Base-by-base conservation (phyloP, 2,888 invertebrate genomes). In the Homarus gammarus region DNA sequence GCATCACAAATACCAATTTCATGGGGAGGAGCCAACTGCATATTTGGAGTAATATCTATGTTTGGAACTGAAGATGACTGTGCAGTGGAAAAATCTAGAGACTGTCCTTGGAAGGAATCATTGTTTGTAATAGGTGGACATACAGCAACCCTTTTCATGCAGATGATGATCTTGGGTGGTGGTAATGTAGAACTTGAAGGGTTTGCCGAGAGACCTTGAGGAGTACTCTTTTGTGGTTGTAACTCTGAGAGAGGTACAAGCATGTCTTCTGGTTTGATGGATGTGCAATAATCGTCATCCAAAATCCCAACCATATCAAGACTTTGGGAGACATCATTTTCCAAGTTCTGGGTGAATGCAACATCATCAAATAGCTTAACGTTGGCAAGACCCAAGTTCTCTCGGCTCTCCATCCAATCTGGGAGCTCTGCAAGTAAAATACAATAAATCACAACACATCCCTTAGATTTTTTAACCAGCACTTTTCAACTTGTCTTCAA, bases 371-470 rank as follows among this genome's bases (percentile, higher is more conserved):
- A 51, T 31, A 86, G 73, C 33, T 22, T 27, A 33, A 36, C 18
- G 49, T 72, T 15, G 36, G 86, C 2, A 51, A 78, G 79, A 15
- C 68, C 86, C 64, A 86, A 36, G 82, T 70, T 51, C 15, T 88
- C 88, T 31, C 84, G 68, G 40, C 78, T 78, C 56, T 88, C 88
- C 88, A 88, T 88, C 83, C 83, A 88, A n/a, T 88, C 88, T 70
- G 88, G 88, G 49, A 88, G 88, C 2, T 78, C 88, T 88, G 88
- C 0, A 88, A 84, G 31, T 61, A n/a, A 40, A 51, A 22, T 27
- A 38, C 31, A 27, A 68, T 12, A 56, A 0, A 56, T 56, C n/a
- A n/a, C n/a, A n/a, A n/a, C n/a, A n/a, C n/a, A n/a, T n/a, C n/a
- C n/a, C n/a, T n/a, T n/a, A n/a, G n/a, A n/a, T n/a, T n/a, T n/a